Percentiles rank a stretch among this genome's conserved stretches.
phyloP scores from a whole-genome alignment of 1,140 invertebrate species.

The Globodera rostochiensis region DNA sequence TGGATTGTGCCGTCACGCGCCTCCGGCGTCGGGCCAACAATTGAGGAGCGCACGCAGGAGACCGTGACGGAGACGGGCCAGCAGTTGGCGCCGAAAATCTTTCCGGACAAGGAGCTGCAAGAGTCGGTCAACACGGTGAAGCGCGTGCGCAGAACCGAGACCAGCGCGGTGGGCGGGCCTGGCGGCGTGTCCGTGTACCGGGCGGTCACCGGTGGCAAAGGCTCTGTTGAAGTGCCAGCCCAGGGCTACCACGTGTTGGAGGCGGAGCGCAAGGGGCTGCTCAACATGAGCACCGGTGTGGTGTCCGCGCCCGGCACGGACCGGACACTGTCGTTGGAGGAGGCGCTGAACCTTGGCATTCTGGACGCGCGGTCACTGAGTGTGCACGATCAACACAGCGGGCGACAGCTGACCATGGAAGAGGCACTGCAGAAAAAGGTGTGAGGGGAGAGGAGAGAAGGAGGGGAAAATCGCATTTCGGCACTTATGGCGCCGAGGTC shows the following conservation, averaged over 20 bases:
- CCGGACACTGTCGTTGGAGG: slow-evolving; percentile 73
- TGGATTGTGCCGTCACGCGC: slow-evolving; percentile 71
- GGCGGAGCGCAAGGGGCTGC: slow-evolving; percentile 79
- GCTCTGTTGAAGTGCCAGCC: slow-evolving; percentile 61
- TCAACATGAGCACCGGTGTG: slow-evolving; percentile 76
- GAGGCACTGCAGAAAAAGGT: slow-evolving; percentile 81
- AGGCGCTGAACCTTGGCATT: slow-evolving; percentile 77
- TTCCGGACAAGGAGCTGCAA: slow-evolving; percentile 58
- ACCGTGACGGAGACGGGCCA: slow-evolving; percentile 72
- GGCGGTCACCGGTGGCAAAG: slow-evolving; percentile 64
- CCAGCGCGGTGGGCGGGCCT: slow-evolving; percentile 62
- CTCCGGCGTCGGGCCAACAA: slow-evolving; percentile 66
- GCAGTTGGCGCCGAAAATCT: slow-evolving; percentile 67
- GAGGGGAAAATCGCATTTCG: too few species aligned
- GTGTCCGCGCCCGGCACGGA: slow-evolving; percentile 71
- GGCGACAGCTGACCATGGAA: slow-evolving; percentile 77
- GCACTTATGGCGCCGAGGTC: too few species aligned
- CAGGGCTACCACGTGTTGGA: slow-evolving; percentile 72
- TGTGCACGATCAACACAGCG: slow-evolving; percentile 80
- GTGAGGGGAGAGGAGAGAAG: too few species aligned
- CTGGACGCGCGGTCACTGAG: slow-evolving; percentile 78
- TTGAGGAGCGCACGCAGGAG: slow-evolving; percentile 73
- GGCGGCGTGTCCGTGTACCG: slow-evolving; percentile 63
- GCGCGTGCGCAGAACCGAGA: slow-evolving; percentile 61
- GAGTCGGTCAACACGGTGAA: slow-evolving; percentile 64